Evolutionary conservation across 2,888 invertebrate genomes (phyloP).

Genomic region (Tanypteryx hageni): DNA sequence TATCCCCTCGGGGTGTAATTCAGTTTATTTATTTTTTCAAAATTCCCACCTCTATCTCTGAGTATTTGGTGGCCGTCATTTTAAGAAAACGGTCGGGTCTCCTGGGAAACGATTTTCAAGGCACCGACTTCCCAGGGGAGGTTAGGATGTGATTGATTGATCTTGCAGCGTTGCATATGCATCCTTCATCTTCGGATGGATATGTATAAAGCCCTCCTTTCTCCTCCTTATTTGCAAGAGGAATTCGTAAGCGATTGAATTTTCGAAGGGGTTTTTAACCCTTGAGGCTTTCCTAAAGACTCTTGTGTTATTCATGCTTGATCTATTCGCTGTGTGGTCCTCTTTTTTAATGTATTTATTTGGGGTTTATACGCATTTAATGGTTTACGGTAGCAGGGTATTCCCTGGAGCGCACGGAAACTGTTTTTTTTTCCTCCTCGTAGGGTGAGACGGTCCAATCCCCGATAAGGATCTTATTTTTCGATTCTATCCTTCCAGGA

Average conservation of each 20-base stretch:
- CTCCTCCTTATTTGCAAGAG: not conserved
- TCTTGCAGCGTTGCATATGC: slow-evolving; percentile 12
- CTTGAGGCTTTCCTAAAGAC: not conserved
- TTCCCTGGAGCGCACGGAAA: not conserved
- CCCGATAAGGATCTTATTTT: not conserved
- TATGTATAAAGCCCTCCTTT: not conserved
- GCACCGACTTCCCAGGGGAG: not conserved
- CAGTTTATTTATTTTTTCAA: not conserved
- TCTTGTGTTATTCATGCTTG: slow-evolving; percentile 9
- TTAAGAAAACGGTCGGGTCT: not conserved
- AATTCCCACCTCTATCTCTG: not conserved
- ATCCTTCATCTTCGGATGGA: not conserved
- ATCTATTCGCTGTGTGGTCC: slow-evolving; percentile 10
- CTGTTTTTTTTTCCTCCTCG: not conserved
- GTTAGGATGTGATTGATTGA: not conserved
- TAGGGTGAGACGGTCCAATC: not conserved
- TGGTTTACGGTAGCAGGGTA: not conserved
- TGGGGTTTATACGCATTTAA: not conserved
- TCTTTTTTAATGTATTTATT: slow-evolving; percentile 29
- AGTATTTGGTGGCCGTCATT: not conserved
- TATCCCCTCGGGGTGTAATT: not conserved
- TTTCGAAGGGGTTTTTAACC: not conserved
- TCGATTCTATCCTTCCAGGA: not conserved
- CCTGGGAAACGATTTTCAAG: not conserved
- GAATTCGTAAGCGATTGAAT: slow-evolving; percentile 3